Evolutionary conservation across 23 tunicate genomes (phyloP).

Genomic region (Ciona savignyi): DNA sequence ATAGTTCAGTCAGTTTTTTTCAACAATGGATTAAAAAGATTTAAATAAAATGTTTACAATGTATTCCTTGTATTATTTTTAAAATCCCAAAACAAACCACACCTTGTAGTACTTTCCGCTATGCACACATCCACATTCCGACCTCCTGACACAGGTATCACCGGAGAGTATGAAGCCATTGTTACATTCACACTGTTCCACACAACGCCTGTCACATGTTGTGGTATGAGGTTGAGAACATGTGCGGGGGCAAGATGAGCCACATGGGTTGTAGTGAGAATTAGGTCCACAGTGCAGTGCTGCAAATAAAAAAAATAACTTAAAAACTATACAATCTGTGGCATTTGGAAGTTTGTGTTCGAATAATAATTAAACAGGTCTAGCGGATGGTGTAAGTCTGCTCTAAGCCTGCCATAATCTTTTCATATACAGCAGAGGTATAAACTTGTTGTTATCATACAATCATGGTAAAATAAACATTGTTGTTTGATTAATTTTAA

Average conservation of each 20-base stretch:
- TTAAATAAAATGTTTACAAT: neutral
- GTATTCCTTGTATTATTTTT: neutral
- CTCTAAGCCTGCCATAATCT: too few species aligned
- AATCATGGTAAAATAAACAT: too few species aligned
- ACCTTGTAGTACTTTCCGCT: constrained; percentile 52
- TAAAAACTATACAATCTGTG: too few species aligned
- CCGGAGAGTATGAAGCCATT: constrained; percentile 44
- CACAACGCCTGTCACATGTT: constrained; percentile 5
- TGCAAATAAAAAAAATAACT: neutral
- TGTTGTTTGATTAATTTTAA: too few species aligned
- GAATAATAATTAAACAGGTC: neutral
- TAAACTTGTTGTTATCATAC: neutral
- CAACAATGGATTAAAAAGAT: neutral
- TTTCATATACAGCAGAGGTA: too few species aligned
- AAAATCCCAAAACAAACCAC: neutral
- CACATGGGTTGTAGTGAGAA: constrained; percentile 53
- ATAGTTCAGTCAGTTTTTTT: too few species aligned
- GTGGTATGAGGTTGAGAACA: constrained; percentile 2
- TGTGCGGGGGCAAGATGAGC: constrained; percentile 35
- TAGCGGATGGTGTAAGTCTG: too few species aligned
- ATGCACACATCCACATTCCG: constrained; percentile 47
- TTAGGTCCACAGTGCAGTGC: constrained; percentile 45
- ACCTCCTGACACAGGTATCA: constrained; percentile 26
- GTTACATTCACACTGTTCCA: constrained; percentile 71
- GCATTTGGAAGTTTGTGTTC: neutral